These are phyloP conservation scores for Channa maculata DNA, from an alignment of 2,113 vertebrate species.

Conservation along the genomic window DNA sequence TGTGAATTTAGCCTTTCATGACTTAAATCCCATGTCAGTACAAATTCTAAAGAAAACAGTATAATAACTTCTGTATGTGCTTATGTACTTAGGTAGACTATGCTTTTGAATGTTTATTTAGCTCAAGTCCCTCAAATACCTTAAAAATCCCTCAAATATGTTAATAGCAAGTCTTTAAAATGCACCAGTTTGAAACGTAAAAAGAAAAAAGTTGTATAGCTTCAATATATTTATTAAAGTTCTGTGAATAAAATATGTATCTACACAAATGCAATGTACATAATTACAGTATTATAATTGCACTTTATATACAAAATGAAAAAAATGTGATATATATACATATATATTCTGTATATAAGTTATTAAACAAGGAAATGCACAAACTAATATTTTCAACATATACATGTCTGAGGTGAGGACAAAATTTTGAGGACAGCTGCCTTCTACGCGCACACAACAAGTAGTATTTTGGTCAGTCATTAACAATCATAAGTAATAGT, in stretches of 20 bases:
- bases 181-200: neutral
- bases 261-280: slow-evolving; percentile 63
- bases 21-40: no score
- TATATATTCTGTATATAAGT: slow-evolving; percentile 10
- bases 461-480: slow-evolving; percentile 64
- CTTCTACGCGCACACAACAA: slow-evolving; percentile 64
- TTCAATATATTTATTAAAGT: slow-evolving; percentile 46
- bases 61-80: no score
- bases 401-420: slow-evolving; percentile 38
- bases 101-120: no score
- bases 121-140: no score
- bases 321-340: slow-evolving; percentile 36
- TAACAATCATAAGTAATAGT: slow-evolving; percentile 57
- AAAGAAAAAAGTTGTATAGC: neutral
- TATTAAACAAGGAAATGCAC: slow-evolving; percentile 37
- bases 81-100: no score
- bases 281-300: slow-evolving; percentile 41
- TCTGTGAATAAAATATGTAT: slow-evolving; percentile 74
- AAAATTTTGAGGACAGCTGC: slow-evolving; percentile 68
- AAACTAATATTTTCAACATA: slow-evolving; percentile 50
- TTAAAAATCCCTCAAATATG: neutral
- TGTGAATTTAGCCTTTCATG: neutral
- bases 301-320: slow-evolving; percentile 67
- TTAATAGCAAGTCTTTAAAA: neutral
- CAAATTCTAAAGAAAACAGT: no score